Evolutionary conservation across 2,888 invertebrate species (phyloP).

Genomic region (Ecdyonurus torrentis): DNA sequence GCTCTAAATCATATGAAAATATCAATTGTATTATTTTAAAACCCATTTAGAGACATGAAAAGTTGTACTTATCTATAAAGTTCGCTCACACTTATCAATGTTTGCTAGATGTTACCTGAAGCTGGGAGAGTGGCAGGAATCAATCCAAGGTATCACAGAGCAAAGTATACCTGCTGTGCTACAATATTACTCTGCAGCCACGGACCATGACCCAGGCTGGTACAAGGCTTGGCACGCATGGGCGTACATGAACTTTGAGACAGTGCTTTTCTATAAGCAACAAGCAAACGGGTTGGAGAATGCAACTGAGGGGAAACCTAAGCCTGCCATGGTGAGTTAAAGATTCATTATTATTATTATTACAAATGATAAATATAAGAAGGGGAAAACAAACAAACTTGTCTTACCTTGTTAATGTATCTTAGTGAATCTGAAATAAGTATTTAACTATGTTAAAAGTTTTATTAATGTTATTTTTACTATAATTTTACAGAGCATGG

Average conservation of each 20-base stretch:
- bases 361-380: not conserved
- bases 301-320: not conserved
- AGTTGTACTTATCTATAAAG: not conserved
- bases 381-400: not conserved
- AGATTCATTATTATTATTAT: too few species aligned
- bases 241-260: constrained; percentile 97
- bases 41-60: too few species aligned
- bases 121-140: constrained; percentile 89
- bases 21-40: too few species aligned
- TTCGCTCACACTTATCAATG: not conserved
- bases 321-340: not conserved
- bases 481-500: constrained; percentile 17
- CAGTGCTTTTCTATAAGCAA: constrained; percentile 52
- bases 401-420: too few species aligned
- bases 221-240: constrained; percentile 98
- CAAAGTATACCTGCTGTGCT: constrained; percentile 55
- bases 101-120: constrained; percentile 73
- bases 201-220: constrained; percentile 72
- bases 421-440: too few species aligned
- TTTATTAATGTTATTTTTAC: not conserved
- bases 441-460: not conserved
- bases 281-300: constrained; percentile 23
- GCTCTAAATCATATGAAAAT: too few species aligned
- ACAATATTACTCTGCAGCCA: constrained; percentile 68
- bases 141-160: constrained; percentile 63